These are phyloP conservation scores for Meloidogyne chitwoodi DNA, from an alignment of 1,140 invertebrate genomes.

Conservation along the genomic window DNA sequence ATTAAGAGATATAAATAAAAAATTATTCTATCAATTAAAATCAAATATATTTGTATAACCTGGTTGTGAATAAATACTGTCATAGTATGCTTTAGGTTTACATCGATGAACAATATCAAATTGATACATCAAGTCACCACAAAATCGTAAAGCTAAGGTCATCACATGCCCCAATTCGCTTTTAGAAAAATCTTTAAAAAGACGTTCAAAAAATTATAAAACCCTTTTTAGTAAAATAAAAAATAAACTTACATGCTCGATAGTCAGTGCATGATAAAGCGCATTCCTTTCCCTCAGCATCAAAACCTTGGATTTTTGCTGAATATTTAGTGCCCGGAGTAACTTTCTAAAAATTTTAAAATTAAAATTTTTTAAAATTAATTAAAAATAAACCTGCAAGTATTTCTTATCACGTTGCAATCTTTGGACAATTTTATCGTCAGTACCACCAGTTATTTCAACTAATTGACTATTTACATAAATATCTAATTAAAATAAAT, in stretches of 20 bases:
- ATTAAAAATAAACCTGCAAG: neutral
- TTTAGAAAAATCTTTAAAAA: constrained; percentile 2
- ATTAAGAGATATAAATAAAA: neutral
- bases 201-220: neutral
- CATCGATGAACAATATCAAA: constrained; percentile 43
- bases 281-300: neutral
- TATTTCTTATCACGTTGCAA: neutral
- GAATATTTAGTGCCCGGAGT: neutral
- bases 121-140: constrained; percentile 15
- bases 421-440: neutral
- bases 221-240: neutral
- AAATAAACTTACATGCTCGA: constrained; percentile 1
- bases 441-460: neutral
- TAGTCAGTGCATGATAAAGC: neutral
- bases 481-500: neutral
- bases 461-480: neutral
- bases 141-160: neutral
- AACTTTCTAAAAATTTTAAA: neutral
- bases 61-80: constrained; percentile 41
- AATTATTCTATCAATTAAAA: no score
- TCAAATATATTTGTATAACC: no score
- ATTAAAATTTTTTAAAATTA: neutral
- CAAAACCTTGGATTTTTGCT: constrained; percentile 4
- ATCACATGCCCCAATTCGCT: neutral
- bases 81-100: constrained; percentile 52